A percentile compares a stretch with the other conserved stretches of the same genome.
Conservation (phyloP, 1,140 invertebrate genomes). For the Pomacea maculata region DNA sequence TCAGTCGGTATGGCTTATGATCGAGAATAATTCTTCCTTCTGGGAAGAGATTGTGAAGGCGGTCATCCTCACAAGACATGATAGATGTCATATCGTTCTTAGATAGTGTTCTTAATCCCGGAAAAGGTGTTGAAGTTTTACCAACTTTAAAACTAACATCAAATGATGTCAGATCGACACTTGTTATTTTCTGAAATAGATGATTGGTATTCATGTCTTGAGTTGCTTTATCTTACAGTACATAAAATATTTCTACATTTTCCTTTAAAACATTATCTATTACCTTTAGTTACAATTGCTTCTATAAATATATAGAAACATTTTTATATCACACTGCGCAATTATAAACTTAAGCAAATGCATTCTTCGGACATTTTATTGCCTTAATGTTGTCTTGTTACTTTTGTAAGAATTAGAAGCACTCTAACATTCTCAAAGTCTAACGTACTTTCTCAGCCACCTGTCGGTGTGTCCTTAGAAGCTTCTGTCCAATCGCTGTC, state of each 20-base stretch:
- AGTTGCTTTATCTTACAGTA: no score
- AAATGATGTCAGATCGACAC: no score
- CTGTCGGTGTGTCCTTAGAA: neutral
- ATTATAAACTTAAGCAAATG: neutral
- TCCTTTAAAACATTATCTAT: no score
- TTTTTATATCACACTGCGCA: neutral
- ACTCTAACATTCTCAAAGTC: neutral
- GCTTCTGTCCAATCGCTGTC: neutral
- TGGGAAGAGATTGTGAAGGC: neutral
- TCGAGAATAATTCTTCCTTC: neutral
- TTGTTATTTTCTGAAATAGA: no score
- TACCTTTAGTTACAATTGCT: no score
- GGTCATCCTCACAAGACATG: neutral
- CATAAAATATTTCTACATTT: no score
- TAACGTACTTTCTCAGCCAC: neutral
- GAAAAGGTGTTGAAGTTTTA: no score
- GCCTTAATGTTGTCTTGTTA: neutral
- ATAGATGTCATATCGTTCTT: no score
- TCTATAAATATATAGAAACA: neutral
- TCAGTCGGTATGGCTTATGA: neutral
- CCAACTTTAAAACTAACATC: no score
- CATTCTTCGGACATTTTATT: no score
- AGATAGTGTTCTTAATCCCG: no score
- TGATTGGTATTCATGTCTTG: no score
- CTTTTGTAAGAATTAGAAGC: neutral